Evolutionary conservation across 1,140 invertebrate genomes (phyloP), one percentile per base, ranked within the genome.

Genomic region (Cardiocondyla obscurior): DNA sequence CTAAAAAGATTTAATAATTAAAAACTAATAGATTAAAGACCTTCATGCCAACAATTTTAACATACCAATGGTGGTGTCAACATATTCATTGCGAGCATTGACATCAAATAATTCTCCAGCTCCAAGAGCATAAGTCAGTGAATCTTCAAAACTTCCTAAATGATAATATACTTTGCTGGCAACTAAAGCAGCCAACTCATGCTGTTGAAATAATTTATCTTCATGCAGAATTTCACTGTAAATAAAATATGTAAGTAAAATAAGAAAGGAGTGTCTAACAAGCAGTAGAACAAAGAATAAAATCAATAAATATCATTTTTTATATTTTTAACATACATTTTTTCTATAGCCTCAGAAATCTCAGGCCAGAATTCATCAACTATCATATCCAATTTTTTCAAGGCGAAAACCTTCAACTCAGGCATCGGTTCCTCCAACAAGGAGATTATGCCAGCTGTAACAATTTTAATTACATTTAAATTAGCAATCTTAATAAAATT

Each of bases 121-220:
- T 67, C 98, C 97, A 14, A 99, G 94, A 44, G 99, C 98, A 95
- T 98, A 99, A 39, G 97, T 98, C 74, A 99, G 92, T 0, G 99
- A 98, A 94, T 99, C 98, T 92, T 99, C 97, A 94, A 99, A 99
- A 5, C 98, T 98, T 36, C 98, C 98, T 64, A 99, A 95, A 94
- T 99, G 98, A 94, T 99, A 99, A 91, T 99, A 99, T 5, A 99
- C 98, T 95, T 99, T 99, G 86, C 99, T 99, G 6, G 98, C 99
- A 30, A 99, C 98, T 83, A 99, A 95, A 33, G 99, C 99, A 65
- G 99, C 99, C 57, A 99, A 93, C 89, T 99, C 96, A 90, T 98
- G 97, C 89, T 99, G 96, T 28, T 96, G 96, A 91, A 99, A 99
- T 14, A 93, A 94, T 89, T 97, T 96, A 91, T 99, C 97, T 95